Evolutionary conservation across 2,797 vertebrate genomes (phyloP).

Genomic region (Acestrorhynchus altus): DNA sequence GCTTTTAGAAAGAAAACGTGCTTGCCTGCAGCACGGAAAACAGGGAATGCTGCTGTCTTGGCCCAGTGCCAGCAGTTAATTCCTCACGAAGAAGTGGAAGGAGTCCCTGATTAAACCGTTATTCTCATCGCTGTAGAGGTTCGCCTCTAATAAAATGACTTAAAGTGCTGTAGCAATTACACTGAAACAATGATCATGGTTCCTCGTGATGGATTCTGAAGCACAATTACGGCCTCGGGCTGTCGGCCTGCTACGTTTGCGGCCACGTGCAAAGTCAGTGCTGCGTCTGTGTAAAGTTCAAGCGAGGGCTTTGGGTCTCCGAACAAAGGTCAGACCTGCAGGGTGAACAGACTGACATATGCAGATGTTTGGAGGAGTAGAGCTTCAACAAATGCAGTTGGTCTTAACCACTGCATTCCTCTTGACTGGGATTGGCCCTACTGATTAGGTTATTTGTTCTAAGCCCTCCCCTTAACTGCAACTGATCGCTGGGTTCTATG

Average conservation of each 20-base stretch:
- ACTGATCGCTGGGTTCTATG: too few species aligned
- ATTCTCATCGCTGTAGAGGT: constrained; percentile 47
- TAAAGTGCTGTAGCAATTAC: constrained; percentile 58
- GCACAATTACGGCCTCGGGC: constrained; percentile 32
- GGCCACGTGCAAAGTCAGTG: neutral
- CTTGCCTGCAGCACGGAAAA: constrained; percentile 5
- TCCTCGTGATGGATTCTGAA: constrained; percentile 42
- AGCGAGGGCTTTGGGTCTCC: neutral
- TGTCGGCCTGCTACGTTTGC: neutral
- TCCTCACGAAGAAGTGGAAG: constrained; percentile 49
- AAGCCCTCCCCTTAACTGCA: too few species aligned
- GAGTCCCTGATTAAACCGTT: constrained; percentile 54
- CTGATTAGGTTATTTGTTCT: too few species aligned
- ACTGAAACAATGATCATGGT: constrained; percentile 47
- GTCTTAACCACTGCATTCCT: too few species aligned
- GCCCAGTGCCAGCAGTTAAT: constrained; percentile 32
- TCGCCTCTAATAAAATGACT: constrained; percentile 49
- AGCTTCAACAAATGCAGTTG: too few species aligned
- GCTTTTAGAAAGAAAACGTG: neutral
- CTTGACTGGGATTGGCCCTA: too few species aligned
- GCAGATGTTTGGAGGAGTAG: neutral
- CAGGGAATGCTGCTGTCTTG: constrained; percentile 14
- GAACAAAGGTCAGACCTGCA: neutral
- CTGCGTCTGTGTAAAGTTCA: too few species aligned
- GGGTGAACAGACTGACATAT: neutral